A percentile compares a stretch with the other conserved stretches of the same genome.
These are phyloP conservation scores for Phyllotis vaccarum DNA, from an alignment of 2,797 vertebrate species.

Conservation along the genomic window DNA sequence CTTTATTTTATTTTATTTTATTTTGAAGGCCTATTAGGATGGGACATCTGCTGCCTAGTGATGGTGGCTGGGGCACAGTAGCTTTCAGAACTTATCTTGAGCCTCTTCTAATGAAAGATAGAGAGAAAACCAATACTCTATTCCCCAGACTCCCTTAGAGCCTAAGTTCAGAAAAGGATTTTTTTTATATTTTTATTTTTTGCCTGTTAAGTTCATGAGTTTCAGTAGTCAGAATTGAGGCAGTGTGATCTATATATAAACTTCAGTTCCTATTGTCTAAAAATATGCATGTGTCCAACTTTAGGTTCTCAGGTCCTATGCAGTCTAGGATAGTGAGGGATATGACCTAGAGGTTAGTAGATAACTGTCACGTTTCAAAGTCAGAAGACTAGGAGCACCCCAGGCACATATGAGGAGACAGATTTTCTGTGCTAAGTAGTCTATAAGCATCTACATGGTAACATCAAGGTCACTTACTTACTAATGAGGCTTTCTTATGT, in stretches of 20 bases:
- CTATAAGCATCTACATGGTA: background rate
- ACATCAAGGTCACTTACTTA: background rate
- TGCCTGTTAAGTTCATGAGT: background rate
- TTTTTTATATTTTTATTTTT: too few relatives aligned
- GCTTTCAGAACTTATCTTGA: background rate
- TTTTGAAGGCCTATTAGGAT: background rate
- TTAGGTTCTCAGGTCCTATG: background rate
- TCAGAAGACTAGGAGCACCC: background rate
- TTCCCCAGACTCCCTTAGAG: fast-evolving
- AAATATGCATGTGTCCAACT: background rate
- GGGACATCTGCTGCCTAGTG: background rate
- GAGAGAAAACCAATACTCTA: background rate
- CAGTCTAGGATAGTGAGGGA: background rate
- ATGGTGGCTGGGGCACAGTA: background rate
- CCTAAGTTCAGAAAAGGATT: background rate
- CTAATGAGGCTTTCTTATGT: background rate
- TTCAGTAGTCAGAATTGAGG: background rate
- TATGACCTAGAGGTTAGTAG: background rate
- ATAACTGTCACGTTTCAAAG: background rate
- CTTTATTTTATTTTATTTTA: too few relatives aligned
- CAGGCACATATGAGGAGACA: background rate
- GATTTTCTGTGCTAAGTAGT: background rate
- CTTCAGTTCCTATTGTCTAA: background rate
- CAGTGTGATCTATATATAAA: background rate
- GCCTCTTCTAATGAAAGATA: background rate